phyloP scores from a whole-genome alignment of 2,113 vertebrate genomes.

The Buteo buteo region DNA sequence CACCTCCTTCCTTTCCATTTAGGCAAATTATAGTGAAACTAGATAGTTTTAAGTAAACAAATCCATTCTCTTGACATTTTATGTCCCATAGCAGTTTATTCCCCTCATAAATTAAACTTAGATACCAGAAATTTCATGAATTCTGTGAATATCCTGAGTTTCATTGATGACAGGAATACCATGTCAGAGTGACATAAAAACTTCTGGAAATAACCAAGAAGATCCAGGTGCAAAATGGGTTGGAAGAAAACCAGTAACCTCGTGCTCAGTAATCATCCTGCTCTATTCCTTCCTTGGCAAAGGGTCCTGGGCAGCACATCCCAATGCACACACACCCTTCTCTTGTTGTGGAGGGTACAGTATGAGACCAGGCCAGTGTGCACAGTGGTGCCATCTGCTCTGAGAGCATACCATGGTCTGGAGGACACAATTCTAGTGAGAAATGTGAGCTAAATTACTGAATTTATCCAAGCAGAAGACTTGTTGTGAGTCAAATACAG shows the following conservation, averaged over 20 bases:
- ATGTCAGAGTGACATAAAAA: not conserved
- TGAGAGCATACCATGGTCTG: not conserved
- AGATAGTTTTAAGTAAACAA: not conserved
- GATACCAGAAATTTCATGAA: not conserved
- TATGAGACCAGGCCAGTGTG: not conserved
- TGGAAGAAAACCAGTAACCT: not conserved
- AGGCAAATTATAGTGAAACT: not conserved
- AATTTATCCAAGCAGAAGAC: not conserved
- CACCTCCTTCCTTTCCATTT: not conserved
- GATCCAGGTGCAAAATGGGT: not conserved
- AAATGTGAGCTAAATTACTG: not conserved
- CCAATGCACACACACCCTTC: not conserved
- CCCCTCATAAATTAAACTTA: not conserved
- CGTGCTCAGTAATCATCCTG: not conserved
- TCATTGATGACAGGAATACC: not conserved
- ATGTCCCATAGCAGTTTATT: not conserved
- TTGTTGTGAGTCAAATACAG: not conserved
- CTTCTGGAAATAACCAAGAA: not conserved
- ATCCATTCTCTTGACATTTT: not conserved
- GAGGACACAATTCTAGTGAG: not conserved
- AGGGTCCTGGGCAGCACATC: not conserved
- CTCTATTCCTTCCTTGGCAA: not conserved
- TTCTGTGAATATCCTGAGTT: not conserved
- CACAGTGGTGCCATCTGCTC: not conserved
- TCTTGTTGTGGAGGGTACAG: not conserved